These are phyloP conservation scores for Drosophila oshimai DNA, from an alignment of 1,140 invertebrate species.

Conservation along the genomic window DNA sequence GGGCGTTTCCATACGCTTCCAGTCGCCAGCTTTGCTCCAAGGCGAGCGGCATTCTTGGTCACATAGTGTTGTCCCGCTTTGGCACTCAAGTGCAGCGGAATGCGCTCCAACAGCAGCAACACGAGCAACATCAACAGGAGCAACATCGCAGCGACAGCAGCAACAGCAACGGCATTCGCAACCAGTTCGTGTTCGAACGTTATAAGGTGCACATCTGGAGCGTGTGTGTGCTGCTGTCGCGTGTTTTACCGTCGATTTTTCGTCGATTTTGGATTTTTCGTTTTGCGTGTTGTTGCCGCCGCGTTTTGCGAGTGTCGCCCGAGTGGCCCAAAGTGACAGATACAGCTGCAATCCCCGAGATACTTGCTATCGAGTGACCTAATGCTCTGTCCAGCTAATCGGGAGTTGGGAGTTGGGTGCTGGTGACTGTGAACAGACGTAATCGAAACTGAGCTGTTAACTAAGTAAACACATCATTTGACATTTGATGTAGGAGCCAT, in stretches of 20 bases:
- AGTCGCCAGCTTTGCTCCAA: constrained; percentile 16
- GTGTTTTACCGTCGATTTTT: constrained; percentile 28
- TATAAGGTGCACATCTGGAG: constrained; percentile 70
- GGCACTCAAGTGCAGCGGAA: constrained; percentile 61
- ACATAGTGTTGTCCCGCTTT: constrained; percentile 49
- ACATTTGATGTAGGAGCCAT: constrained; percentile 33
- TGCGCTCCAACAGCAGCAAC: constrained; percentile 29
- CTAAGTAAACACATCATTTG: constrained; percentile 5
- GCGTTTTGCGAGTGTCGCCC: constrained; percentile 24
- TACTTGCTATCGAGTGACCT: constrained; percentile 51
- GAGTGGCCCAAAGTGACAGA: constrained; percentile 27
- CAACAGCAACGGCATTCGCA: constrained; percentile 70
- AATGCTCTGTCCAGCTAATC: constrained; percentile 61
- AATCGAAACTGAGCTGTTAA: constrained; percentile 28
- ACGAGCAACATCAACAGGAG: neutral
- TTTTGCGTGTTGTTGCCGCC: no score
- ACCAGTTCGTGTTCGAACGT: constrained; percentile 79
- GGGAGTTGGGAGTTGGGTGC: constrained; percentile 23
- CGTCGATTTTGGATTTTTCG: constrained; percentile 5
- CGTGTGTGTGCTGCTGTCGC: constrained; percentile 33
- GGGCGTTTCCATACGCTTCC: constrained; percentile 39
- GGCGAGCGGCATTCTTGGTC: constrained; percentile 23
- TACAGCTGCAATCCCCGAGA: constrained; percentile 6
- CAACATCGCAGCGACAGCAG: neutral
- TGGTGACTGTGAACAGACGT: constrained; percentile 45